Evolutionary conservation across 2,888 invertebrate genomes (phyloP), one percentile per base, ranked within the genome.

Genomic region (Drosophila phalerata): DNA sequence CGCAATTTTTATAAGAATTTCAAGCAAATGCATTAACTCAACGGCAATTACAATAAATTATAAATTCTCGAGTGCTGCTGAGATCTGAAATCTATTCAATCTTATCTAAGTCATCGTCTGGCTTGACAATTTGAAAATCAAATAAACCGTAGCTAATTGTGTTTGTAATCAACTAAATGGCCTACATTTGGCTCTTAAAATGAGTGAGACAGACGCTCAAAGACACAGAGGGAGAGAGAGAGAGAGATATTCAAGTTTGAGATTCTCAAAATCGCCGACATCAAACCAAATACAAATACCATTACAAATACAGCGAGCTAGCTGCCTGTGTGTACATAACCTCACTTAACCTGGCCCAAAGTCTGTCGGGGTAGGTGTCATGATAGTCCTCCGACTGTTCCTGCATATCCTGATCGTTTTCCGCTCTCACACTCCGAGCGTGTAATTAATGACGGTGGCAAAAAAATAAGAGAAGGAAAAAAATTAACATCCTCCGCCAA

Each of bases 141-240:
- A 85, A 85, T 87, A 85, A 77, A 76, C 82, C 82, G 60, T 72
- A 65, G 82, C 89, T 85, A 85, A 85, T 85, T 85, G 88, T 89
- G 88, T 85, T 85, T 82, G 89, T 75, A 87, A 85, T 85, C 85
- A 85, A 89, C 75, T 80, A 87, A 85, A 85, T 87, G 74, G 72
- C 71, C 71, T 60, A 70, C 82, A 89, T 82, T 85, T 85, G 82
- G 66, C 79, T 76, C 79, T 77, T 70, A 73, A 70, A 69, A 5
- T 13, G 15, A 28, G 25, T 25, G 25, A 45, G 45, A 72, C 15
- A 48, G 8, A 13, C 11, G 11, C 28, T 38, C 9, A 0, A 17
- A n/a, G 28, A n/a, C n/a, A n/a, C n/a, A 13, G 28, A 6, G 11
- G 9, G 17, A 9, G 10, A 5, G 15, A 32, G 15, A 34, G 32